phyloP scores from a whole-genome alignment of 2,113 vertebrate genomes.

The Nerophis lumbriciformis region DNA sequence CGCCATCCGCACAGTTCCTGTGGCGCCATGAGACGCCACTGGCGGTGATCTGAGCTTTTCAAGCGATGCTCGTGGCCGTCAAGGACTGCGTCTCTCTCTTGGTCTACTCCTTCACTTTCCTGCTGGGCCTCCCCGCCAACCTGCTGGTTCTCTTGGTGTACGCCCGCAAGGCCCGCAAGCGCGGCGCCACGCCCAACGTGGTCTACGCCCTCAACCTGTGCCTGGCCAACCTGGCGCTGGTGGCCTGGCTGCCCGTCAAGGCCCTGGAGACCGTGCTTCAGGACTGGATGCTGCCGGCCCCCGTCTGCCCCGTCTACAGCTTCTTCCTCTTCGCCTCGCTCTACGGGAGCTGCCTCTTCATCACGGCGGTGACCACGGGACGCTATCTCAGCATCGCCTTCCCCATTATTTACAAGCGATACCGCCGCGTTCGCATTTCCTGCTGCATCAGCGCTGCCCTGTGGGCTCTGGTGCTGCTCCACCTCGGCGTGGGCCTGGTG shows the following conservation, averaged over 20 bases:
- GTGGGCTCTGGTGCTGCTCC: constrained; percentile 66
- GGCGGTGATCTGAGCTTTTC: background rate
- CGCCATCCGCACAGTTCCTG: constrained; percentile 7
- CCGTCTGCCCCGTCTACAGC: constrained; percentile 69
- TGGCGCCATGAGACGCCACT: background rate
- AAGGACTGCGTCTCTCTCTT: constrained; percentile 48
- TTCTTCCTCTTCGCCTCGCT: constrained; percentile 74
- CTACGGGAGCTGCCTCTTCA: constrained; percentile 74
- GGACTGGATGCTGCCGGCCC: constrained; percentile 59
- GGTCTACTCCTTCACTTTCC: constrained; percentile 69
- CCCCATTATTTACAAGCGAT: constrained; percentile 74
- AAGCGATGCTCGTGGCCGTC: constrained; percentile 27
- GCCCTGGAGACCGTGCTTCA: constrained; percentile 57
- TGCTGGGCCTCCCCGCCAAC: constrained; percentile 75
- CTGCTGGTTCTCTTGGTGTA: constrained; percentile 70
- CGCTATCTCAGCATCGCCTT: constrained; percentile 77
- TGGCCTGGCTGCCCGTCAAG: constrained; percentile 73
- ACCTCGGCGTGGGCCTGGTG: constrained; percentile 59
- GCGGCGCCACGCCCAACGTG: constrained; percentile 71
- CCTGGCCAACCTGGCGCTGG: constrained; percentile 70
- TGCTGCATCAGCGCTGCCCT: constrained; percentile 62
- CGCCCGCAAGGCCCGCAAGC: constrained; percentile 67
- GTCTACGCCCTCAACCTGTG: constrained; percentile 79
- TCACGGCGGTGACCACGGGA: constrained; percentile 70
- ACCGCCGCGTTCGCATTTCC: constrained; percentile 67